Percentiles rank a stretch among this genome's conserved stretches.
phyloP scores from a whole-genome alignment of 1,140 invertebrate species.

The Teleogryllus occipitalis region DNA sequence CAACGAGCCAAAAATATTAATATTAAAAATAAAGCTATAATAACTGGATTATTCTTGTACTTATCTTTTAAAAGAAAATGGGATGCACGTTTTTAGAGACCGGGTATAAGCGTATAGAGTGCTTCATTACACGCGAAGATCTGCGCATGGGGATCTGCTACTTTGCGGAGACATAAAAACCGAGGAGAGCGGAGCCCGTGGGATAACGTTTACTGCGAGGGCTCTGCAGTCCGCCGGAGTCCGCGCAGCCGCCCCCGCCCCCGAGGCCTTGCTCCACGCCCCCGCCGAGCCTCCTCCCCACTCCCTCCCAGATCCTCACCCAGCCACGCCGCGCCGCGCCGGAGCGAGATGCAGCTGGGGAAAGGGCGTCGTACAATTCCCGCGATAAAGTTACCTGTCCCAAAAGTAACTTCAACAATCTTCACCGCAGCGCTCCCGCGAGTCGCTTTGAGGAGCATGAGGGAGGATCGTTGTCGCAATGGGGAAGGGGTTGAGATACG shows the following conservation, averaged over 20 bases:
- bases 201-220: not conserved
- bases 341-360: too few relatives aligned
- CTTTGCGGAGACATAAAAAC: conserved; percentile 4
- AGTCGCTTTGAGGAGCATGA: too few relatives aligned
- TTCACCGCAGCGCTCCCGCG: too few relatives aligned
- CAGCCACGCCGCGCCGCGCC: too few relatives aligned
- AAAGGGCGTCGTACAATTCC: too few relatives aligned
- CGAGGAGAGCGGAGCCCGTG: not conserved
- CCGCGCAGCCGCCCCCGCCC: too few relatives aligned
- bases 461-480: too few relatives aligned
- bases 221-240: not conserved
- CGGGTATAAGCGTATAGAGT: not conserved
- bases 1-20: not conserved
- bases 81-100: not conserved
- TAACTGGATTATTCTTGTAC: conserved; percentile 5
- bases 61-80: conserved; percentile 6
- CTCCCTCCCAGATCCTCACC: too few relatives aligned
- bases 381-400: not conserved
- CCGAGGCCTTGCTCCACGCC: too few relatives aligned
- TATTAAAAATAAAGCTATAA: not conserved
- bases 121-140: not conserved
- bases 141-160: conserved; percentile 2
- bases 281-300: too few relatives aligned
- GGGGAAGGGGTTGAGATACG: too few relatives aligned
- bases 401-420: not conserved